Conservation (phyloP, 2,888 invertebrate species). For the Piscicola geometra region DNA sequence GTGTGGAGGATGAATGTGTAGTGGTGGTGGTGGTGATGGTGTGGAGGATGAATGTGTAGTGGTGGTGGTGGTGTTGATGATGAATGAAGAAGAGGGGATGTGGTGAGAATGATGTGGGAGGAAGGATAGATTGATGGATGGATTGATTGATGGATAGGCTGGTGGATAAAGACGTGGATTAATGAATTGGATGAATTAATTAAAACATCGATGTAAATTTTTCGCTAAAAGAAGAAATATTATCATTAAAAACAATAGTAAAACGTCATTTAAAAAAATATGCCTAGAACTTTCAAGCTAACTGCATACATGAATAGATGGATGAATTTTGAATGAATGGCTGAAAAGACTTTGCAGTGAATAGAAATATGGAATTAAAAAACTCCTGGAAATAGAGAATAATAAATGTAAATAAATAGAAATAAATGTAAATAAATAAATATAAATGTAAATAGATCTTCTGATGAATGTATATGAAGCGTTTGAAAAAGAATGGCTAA, state of each 20-base stretch:
- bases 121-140: no score
- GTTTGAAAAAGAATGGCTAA: background rate
- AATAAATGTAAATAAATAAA: background rate
- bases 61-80: no score
- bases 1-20: background rate
- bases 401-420: background rate
- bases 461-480: background rate
- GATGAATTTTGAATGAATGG: constrained; percentile 14
- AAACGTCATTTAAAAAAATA: background rate
- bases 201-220: no score
- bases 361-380: background rate
- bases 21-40: no score
- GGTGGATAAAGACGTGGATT: background rate
- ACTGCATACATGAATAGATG: constrained; percentile 2
- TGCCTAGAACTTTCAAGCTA: background rate
- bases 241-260: no score
- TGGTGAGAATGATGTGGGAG: no score
- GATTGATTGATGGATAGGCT: background rate
- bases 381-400: background rate
- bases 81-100: background rate
- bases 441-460: background rate
- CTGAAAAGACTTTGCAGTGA: background rate
- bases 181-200: no score
- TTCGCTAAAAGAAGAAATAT: no score
- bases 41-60: background rate